phyloP scores from a whole-genome alignment of 2,113 vertebrate genomes.

The Atractosteus spatula region DNA sequence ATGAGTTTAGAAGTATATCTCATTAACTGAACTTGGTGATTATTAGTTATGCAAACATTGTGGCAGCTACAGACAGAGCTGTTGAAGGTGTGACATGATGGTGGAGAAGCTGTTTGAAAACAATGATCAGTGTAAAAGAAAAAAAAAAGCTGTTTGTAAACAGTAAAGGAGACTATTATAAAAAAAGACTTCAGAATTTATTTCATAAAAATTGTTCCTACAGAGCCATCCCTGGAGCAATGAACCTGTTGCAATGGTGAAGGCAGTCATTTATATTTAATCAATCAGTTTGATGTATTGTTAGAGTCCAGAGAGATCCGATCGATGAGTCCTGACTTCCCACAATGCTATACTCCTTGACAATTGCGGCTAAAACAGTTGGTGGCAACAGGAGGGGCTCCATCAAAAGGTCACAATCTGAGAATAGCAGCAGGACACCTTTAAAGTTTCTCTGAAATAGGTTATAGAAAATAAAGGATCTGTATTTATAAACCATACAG shows the following conservation, averaged over 20 bases:
- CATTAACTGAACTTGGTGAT: slow-evolving; percentile 66
- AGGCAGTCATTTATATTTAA: slow-evolving; percentile 20
- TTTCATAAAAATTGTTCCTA: background rate
- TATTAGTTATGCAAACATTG: slow-evolving; percentile 20
- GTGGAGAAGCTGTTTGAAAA: slow-evolving; percentile 11
- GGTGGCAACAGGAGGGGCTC: slow-evolving; percentile 10
- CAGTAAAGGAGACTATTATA: too few species aligned
- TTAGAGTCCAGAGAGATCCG: slow-evolving; percentile 5
- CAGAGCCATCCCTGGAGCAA: background rate
- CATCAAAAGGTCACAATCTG: slow-evolving; percentile 22
- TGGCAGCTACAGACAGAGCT: slow-evolving; percentile 42
- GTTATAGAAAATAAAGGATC: background rate
- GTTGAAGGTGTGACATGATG: slow-evolving; percentile 28
- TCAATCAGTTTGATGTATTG: slow-evolving; percentile 19
- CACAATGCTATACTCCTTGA: slow-evolving; percentile 15
- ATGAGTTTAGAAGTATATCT: slow-evolving; percentile 61
- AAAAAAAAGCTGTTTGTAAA: background rate
- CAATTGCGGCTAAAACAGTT: background rate
- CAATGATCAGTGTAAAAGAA: background rate
- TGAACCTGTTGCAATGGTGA: slow-evolving; percentile 12
- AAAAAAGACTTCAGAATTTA: background rate
- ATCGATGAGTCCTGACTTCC: slow-evolving; percentile 20
- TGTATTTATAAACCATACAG: slow-evolving; percentile 19
- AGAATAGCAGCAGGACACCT: slow-evolving; percentile 4
- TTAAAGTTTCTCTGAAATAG: slow-evolving; percentile 14